Base-by-base conservation (phyloP, 2,888 invertebrate genomes). In the Xylophagus ater region DNA sequence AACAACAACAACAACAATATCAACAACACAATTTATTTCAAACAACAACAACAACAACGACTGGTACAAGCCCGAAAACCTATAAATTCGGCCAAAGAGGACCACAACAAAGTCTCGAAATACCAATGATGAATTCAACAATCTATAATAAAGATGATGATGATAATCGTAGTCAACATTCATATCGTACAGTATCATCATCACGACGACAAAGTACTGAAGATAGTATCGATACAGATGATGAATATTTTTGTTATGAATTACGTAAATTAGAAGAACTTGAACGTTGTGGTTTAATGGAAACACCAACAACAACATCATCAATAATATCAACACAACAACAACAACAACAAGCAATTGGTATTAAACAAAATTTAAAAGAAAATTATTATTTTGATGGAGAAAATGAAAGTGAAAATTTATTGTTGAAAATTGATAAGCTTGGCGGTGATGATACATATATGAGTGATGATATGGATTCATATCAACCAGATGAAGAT, bases 211-310 rank as follows among this genome's bases (percentile, higher is more conserved):
- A 90, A 65, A 88, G 88, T 55, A 89, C 89, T 0, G 90, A 90
- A 66, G 89, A 89, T 52, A 87, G 87, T 53, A 89, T 90, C 41
- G 90, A 90, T 59, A 87, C 86, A 18, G 90, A 90, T 64, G 90
- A 90, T 56, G 89, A 90, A 59, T 90, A 89, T 81, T 90, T 88
- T 54, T 85, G 86, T 52, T 88, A 90, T 58, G 89, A 90, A 57
- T 61, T 89, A 41, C 69, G 85, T 39, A 87, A 89, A 61, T 63
- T 90, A 23, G 87, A 90, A 62, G 85, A 88, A 62, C 72, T 89
- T 63, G 89, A 89, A 60, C 71, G 81, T 46, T 81, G 80, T 47
- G 76, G 78, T 3, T 75, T 77, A 49, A 51, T 78, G 40, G 81
- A 82, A 51, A 58, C 68, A 26, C 37, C 44, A 61, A 49, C 34